Evolutionary conservation across 2,888 invertebrate genomes (phyloP), one percentile per base, ranked within the genome.

Genomic region (Druceiella hillmani): DNA sequence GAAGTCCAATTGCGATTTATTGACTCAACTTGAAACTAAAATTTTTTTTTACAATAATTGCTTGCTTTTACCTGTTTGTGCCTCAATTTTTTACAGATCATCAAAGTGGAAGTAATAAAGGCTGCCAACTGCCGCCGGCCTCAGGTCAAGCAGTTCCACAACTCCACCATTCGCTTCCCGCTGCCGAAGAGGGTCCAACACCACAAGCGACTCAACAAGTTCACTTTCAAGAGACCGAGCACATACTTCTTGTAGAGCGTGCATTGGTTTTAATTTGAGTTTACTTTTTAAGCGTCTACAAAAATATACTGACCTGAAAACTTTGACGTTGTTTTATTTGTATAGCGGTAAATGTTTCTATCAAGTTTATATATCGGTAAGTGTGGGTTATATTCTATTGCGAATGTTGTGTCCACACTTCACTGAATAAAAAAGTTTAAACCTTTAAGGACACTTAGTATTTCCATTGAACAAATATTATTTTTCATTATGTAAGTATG

Each of bases 61-160:
- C n/a, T n/a, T n/a, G n/a, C n/a, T n/a, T n/a, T n/a, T n/a, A n/a
- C n/a, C n/a, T n/a, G n/a, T n/a, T n/a, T n/a, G n/a, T n/a, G n/a
- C n/a, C n/a, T n/a, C n/a, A n/a, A n/a, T 50, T 44, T 40, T 53
- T 59, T 56, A 2, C 80, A 94, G 79, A 97, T 99, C 56, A 98
- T 99, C 63, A 90, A 91, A 75, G 94, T 98, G 49, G 91, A 97
- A 65, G 79, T 86, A 41, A 88, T 99, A 43, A 81, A 85, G 56
- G 90, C 95, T 13, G 71, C 76, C 13, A 89, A 92, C 53, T 94
- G 94, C 59, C 82, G 97, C 55, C 81, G 98, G 56, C 87, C 93
- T 15, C 87, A 92, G 59, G 87, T 99, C 45, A 97, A 95, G 72
- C 97, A 98, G 71, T 99, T 99, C 85, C 98, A 98, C 70, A 90